Evolutionary conservation across 2,888 invertebrate species (phyloP).

Genomic region (Schrankia costaestrigalis): DNA sequence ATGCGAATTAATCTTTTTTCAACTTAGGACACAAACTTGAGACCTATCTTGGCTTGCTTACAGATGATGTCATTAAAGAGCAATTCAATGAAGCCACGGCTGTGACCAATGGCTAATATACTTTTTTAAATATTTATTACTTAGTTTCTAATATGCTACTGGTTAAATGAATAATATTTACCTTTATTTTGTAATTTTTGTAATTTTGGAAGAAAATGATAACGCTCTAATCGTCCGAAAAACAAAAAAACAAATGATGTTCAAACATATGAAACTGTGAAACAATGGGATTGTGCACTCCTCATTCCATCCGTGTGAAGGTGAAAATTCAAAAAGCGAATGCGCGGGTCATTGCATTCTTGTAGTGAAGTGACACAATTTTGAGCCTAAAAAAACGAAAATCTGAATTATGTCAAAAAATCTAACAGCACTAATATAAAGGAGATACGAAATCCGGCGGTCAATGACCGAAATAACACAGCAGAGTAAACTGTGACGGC

Average conservation of each 20-base stretch:
- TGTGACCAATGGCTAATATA: constrained; percentile 46
- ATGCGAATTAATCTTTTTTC: constrained; percentile 37
- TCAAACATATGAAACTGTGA: constrained; percentile 79
- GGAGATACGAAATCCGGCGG: constrained; percentile 76
- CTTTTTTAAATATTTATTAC: constrained; percentile 15
- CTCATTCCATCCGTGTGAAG: constrained; percentile 78
- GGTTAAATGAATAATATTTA: constrained; percentile 59
- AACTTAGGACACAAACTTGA: constrained; percentile 37
- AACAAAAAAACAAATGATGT: constrained; percentile 81
- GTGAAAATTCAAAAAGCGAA: constrained; percentile 76
- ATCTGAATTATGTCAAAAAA: constrained; percentile 60
- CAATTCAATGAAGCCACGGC: constrained; percentile 71
- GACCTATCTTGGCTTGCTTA: constrained; percentile 52
- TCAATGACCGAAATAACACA: constrained; percentile 81
- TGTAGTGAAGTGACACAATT: constrained; percentile 70
- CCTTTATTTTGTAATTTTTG: constrained; percentile 79
- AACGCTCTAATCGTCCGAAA: constrained; percentile 79
- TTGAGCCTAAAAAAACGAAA: constrained; percentile 66
- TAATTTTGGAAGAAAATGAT: constrained; percentile 80
- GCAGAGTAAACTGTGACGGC: constrained; percentile 69
- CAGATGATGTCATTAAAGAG: constrained; percentile 70
- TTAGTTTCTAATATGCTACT: constrained; percentile 22
- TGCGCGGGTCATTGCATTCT: constrained; percentile 68
- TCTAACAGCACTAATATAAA: constrained; percentile 61
- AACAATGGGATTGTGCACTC: constrained; percentile 79